Evolutionary conservation across 1,140 invertebrate genomes (phyloP).

Genomic region (Lethocerus indicus): DNA sequence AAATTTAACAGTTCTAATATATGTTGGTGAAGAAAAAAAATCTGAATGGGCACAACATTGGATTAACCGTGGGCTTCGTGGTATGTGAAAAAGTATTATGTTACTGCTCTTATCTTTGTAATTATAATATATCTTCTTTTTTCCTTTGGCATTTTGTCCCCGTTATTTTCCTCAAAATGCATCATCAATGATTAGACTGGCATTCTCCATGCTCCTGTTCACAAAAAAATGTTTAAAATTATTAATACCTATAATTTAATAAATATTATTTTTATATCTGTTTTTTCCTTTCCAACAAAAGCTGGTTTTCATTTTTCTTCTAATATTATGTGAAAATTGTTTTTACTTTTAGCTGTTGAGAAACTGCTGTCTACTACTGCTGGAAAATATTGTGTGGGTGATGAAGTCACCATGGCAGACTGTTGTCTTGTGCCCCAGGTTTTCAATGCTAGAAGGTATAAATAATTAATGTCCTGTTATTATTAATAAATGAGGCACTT

Average conservation of each 20-base stretch:
- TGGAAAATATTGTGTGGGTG: slow-evolving; percentile 88
- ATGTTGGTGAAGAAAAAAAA: slow-evolving; percentile 69
- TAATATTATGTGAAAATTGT: too few species aligned
- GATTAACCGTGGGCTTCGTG: slow-evolving; percentile 72
- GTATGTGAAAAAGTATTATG: slow-evolving; percentile 23
- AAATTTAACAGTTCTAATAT: slow-evolving; percentile 73
- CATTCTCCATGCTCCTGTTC: too few species aligned
- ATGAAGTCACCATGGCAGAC: slow-evolving; percentile 86
- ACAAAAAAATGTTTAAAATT: too few species aligned
- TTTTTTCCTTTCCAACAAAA: too few species aligned
- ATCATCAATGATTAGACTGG: too few species aligned
- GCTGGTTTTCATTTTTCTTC: too few species aligned
- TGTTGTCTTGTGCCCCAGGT: slow-evolving; percentile 90
- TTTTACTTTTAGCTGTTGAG: slow-evolving; percentile 49
- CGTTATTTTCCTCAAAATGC: too few species aligned
- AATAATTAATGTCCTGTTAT: not conserved
- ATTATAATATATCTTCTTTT: slow-evolving; percentile 1
- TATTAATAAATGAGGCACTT: too few species aligned
- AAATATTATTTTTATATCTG: too few species aligned
- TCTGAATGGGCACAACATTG: slow-evolving; percentile 86
- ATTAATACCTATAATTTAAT: too few species aligned
- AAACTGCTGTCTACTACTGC: slow-evolving; percentile 62
- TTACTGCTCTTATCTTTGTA: slow-evolving; percentile 31
- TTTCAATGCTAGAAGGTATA: slow-evolving; percentile 65
- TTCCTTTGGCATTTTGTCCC: not conserved